A percentile compares a stretch with the other conserved stretches of the same genome.
Evolutionary conservation across 2,888 invertebrate genomes (phyloP).

Genomic region (Clunio marinus): DNA sequence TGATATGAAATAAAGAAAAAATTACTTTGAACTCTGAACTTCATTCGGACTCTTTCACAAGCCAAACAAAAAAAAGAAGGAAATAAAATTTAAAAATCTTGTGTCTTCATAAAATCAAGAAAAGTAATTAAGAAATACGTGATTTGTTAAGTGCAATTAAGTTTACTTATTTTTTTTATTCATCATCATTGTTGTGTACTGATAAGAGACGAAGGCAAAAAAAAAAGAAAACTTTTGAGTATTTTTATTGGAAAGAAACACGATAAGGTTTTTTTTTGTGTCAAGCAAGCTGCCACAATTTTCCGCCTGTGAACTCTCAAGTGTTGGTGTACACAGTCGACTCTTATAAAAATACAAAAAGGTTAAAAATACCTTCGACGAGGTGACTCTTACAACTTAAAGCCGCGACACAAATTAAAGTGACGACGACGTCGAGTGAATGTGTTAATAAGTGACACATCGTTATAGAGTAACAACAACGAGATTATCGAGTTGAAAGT

Average conservation of each 20-base stretch:
- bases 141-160: slow-evolving; percentile 34
- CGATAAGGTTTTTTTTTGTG: slow-evolving; percentile 15
- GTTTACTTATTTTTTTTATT: neutral
- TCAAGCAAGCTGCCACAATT: neutral
- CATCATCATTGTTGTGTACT: slow-evolving; percentile 8
- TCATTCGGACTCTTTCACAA: neutral
- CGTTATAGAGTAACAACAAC: neutral
- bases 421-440: slow-evolving; percentile 24
- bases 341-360: slow-evolving; percentile 2
- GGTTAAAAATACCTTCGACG: slow-evolving; percentile 34
- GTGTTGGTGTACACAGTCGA: neutral
- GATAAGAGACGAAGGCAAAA: slow-evolving; percentile 25
- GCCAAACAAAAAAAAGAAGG: neutral
- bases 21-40: slow-evolving; percentile 25
- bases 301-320: neutral
- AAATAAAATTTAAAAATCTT: neutral
- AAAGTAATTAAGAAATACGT: slow-evolving; percentile 30
- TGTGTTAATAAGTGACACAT: slow-evolving; percentile 37
- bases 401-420: slow-evolving; percentile 30
- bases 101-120: too few species aligned
- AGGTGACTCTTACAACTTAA: slow-evolving; percentile 27
- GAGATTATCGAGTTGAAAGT: neutral
- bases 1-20: neutral
- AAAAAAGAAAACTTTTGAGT: neutral
- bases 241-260: neutral